Conservation (phyloP, 2,113 vertebrate genomes). For the Cryptotis parvus region DNA sequence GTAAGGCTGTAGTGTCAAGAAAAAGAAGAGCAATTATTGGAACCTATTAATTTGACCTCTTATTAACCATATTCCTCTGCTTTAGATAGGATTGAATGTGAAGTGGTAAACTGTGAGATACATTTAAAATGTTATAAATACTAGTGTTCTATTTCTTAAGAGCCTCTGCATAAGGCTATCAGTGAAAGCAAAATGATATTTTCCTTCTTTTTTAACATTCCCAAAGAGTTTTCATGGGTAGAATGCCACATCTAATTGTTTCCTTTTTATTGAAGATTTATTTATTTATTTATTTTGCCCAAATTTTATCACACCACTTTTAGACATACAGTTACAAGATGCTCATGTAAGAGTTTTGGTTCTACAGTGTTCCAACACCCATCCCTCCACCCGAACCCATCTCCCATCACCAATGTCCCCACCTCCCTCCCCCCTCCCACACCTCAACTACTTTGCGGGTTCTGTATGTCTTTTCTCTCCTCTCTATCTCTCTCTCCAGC, state of each 20-base stretch:
- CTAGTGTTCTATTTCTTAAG: slow-evolving; percentile 10
- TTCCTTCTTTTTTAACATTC: slow-evolving; percentile 8
- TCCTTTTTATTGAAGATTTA: slow-evolving; percentile 62
- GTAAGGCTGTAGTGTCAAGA: not conserved
- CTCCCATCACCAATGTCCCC: too few species aligned
- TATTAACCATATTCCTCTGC: not conserved
- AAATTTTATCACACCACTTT: too few species aligned
- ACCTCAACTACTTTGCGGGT: too few species aligned
- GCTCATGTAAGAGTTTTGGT: too few species aligned
- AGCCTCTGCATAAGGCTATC: not conserved
- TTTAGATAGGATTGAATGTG: slow-evolving; percentile 18
- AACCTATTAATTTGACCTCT: not conserved
- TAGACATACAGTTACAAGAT: too few species aligned
- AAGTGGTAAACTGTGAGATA: not conserved
- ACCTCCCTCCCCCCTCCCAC: too few species aligned
- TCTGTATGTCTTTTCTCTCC: too few species aligned
- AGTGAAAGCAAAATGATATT: slow-evolving; percentile 27
- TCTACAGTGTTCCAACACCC: too few species aligned
- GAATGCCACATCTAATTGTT: slow-evolving; percentile 60
- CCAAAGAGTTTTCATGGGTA: slow-evolving; percentile 49
- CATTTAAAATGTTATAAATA: slow-evolving; percentile 19
- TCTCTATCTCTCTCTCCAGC: too few species aligned
- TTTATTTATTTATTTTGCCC: too few species aligned
- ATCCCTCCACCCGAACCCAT: too few species aligned
- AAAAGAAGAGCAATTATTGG: not conserved